These are phyloP conservation scores for Vollenhovia emeryi DNA, from an alignment of 1,140 invertebrate genomes.

Conservation along the genomic window DNA sequence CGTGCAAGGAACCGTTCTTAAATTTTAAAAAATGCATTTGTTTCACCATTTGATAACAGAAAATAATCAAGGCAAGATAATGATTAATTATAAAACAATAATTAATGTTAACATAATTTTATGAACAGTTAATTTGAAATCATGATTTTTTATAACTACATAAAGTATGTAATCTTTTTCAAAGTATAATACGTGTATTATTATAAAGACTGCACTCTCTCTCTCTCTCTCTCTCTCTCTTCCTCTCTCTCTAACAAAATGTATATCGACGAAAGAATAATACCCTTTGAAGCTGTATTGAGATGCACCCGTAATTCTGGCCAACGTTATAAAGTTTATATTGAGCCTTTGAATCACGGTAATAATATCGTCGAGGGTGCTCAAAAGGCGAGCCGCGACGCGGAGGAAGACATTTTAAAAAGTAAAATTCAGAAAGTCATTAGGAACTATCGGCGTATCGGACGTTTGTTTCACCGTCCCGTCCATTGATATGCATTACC, in stretches of 20 bases:
- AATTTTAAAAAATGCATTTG: not conserved
- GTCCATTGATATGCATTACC: slow-evolving; percentile 71
- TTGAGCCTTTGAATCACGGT: slow-evolving; percentile 58
- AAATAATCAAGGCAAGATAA: not conserved
- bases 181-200: not conserved
- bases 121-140: not conserved
- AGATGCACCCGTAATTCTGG: slow-evolving; percentile 17
- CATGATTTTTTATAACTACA: not conserved
- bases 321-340: slow-evolving; percentile 46
- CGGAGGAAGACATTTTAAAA: slow-evolving; percentile 49
- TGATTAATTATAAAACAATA: not conserved
- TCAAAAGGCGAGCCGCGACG: slow-evolving; percentile 58
- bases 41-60: not conserved
- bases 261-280: slow-evolving; percentile 26
- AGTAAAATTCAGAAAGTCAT: slow-evolving; percentile 58
- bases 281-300: slow-evolving; percentile 41
- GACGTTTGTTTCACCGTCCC: slow-evolving; percentile 57
- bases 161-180: not conserved
- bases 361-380: slow-evolving; percentile 43
- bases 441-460: slow-evolving; percentile 65
- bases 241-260: not conserved
- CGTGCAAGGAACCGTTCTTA: not conserved
- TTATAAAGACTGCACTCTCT: not conserved
- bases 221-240: not conserved
- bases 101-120: not conserved